Conservation (phyloP, 2,888 invertebrate species). For the Metalampra italica region DNA sequence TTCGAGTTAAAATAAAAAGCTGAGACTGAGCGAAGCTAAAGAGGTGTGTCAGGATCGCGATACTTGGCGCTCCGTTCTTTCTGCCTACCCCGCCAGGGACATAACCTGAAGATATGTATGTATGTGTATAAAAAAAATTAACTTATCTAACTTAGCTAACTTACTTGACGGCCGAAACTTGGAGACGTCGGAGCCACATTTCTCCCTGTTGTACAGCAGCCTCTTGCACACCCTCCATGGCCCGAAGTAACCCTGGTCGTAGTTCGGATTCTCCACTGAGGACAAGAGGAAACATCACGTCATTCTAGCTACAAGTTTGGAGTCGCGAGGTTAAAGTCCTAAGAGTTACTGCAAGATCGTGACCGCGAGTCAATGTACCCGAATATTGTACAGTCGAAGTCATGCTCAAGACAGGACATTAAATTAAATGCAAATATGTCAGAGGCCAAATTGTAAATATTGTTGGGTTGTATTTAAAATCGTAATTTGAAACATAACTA, state of each 20-base stretch:
- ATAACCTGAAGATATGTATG: too few species aligned
- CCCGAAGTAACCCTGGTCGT: slow-evolving; percentile 91
- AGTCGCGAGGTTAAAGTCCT: slow-evolving; percentile 1
- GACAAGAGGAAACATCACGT: slow-evolving; percentile 26
- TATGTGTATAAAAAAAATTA: too few species aligned
- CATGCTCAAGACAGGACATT: neutral
- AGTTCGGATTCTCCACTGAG: slow-evolving; percentile 81
- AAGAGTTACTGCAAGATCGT: slow-evolving; percentile 1
- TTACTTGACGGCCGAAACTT: slow-evolving; percentile 89
- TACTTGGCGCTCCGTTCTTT: too few species aligned
- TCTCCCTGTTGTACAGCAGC: slow-evolving; percentile 88
- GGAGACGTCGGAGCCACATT: slow-evolving; percentile 87
- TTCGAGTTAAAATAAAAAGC: too few species aligned
- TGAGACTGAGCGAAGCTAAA: too few species aligned
- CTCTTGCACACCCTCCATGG: slow-evolving; percentile 93
- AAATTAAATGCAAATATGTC: neutral
- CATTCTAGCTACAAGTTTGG: neutral
- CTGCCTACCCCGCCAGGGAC: too few species aligned
- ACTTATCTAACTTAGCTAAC: too few species aligned
- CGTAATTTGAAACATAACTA: too few species aligned
- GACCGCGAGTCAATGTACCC: neutral
- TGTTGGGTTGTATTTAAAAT: neutral
- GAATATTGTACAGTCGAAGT: neutral
- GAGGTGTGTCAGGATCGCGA: too few species aligned
- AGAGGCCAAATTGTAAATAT: neutral